Base-by-base conservation (phyloP, 2,888 invertebrate genomes). In the Drosophila histrio region DNA sequence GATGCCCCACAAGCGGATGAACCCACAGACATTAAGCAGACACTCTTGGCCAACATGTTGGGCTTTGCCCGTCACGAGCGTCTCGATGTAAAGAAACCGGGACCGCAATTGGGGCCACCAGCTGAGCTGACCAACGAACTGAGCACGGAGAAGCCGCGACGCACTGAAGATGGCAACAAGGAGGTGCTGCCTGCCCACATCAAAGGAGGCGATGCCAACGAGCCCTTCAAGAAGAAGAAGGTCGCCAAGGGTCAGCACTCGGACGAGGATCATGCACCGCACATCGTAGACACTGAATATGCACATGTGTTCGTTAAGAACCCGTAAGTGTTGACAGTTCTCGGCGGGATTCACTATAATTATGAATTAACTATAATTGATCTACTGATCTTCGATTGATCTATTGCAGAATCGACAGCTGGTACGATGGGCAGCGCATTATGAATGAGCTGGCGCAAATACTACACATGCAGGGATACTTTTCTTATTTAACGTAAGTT, bases 31-130 rank as follows among this genome's bases (percentile, higher is more conserved):
- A 17, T 84, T 0, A 87, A 87, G 44, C 75, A 84, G 13, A 47
- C 82, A 8, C 56, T 90, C 3, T 91, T 95, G 90, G 92, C 92
- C 30, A 93, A 94, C 90, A 94, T 94, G 92, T 93, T 94, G 92
- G 97, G 96, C 71, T 98, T 97, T 93, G 96, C 96, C 85, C 94
- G 97, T 87, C 95, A 96, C 84, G 97, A 97, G 93, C 94, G 98
- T 88, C 94, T 97, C 75, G 97, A 98, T 92, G 97, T 97, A 50
- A 98, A 98, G 93, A 98, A 98, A 92, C 97, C 98, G n/a, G 97
- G 97, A 62, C 97, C 98, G 49, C 94, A 94, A 64, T 95, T 91
- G 38, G 91, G 91, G 15, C 91, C 91, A n/a, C 91, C 87, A 11
- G 52, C 68, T 0, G 80, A 84, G 41, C 57, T 49, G 41, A 68